These are phyloP conservation scores for Columba livia DNA, from an alignment of 2,113 vertebrate genomes.

Conservation along the genomic window DNA sequence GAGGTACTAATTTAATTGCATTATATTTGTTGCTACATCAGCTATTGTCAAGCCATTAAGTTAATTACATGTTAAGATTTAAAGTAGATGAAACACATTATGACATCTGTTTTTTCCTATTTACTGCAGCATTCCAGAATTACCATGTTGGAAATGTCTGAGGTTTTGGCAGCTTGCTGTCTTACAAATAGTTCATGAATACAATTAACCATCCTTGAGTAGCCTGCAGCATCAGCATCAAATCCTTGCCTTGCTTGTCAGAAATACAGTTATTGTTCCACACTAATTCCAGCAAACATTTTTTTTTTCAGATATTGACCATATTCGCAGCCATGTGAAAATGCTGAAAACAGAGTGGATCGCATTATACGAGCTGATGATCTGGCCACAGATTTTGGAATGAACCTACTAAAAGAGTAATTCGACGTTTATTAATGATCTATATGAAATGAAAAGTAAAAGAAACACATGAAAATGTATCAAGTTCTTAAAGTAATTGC, in stretches of 20 bases:
- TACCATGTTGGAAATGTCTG: conserved; percentile 56
- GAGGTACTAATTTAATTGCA: conserved; percentile 36
- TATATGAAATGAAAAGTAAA: not conserved
- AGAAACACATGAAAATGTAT: not conserved
- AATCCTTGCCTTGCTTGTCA: not conserved
- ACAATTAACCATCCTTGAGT: conserved; percentile 55
- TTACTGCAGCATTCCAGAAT: conserved; percentile 41
- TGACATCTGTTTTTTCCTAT: conserved; percentile 61
- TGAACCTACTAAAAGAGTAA: not conserved
- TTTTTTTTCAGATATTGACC: not conserved
- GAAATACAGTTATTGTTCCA: not conserved
- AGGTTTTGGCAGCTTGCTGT: conserved; percentile 59
- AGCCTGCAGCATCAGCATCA: conserved; percentile 53
- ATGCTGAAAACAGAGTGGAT: not conserved
- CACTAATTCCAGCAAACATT: not conserved
- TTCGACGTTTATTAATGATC: not conserved
- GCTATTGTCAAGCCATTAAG: conserved; percentile 54
- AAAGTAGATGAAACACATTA: conserved; percentile 51
- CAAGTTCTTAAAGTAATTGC: not conserved
- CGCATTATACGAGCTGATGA: fast-evolving
- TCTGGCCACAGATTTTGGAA: not conserved
- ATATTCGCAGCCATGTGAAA: not conserved
- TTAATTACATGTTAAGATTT: conserved; percentile 63
- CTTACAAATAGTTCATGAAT: conserved; percentile 64
- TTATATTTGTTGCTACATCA: conserved; percentile 59